Conservation (phyloP, 2,888 invertebrate genomes). For the Cerastis rubricosa region DNA sequence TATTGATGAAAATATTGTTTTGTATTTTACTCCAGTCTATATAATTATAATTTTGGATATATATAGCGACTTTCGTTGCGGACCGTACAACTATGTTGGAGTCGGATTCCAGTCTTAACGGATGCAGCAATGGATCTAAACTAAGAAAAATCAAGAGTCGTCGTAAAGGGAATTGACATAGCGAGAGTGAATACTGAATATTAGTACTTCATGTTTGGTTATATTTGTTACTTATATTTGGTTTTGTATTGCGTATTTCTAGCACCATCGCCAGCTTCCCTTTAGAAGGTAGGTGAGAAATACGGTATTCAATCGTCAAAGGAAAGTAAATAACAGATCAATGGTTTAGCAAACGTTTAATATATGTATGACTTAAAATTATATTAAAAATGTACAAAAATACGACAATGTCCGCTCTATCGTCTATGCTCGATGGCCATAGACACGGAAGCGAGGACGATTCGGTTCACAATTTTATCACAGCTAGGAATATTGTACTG, state of each 20-base stretch:
- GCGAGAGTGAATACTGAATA: too few species aligned
- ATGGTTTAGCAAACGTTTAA: slow-evolving; percentile 69
- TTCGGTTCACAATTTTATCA: slow-evolving; percentile 66
- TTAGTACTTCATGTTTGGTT: neutral
- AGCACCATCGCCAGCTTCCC: neutral
- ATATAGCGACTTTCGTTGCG: too few species aligned
- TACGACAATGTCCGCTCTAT: slow-evolving; percentile 18
- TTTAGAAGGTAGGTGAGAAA: neutral
- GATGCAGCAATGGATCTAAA: too few species aligned
- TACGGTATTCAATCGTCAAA: neutral
- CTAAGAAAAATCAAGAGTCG: too few species aligned
- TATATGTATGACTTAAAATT: slow-evolving; percentile 62
- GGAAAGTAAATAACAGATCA: slow-evolving; percentile 18
- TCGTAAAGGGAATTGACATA: too few species aligned
- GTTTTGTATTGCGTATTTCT: neutral
- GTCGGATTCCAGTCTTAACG: neutral
- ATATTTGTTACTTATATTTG: neutral
- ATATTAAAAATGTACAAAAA: slow-evolving; percentile 44
- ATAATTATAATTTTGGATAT: too few species aligned
- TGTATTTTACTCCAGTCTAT: too few species aligned
- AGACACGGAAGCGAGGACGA: neutral
- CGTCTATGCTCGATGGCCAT: neutral
- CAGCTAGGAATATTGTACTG: slow-evolving; percentile 74
- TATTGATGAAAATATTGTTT: too few species aligned
- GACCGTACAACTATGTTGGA: neutral